A percentile compares a stretch with the other conserved stretches of the same genome.
Evolutionary conservation across 2,113 vertebrate genomes (phyloP).

Genomic region (Odontesthes bonariensis): DNA sequence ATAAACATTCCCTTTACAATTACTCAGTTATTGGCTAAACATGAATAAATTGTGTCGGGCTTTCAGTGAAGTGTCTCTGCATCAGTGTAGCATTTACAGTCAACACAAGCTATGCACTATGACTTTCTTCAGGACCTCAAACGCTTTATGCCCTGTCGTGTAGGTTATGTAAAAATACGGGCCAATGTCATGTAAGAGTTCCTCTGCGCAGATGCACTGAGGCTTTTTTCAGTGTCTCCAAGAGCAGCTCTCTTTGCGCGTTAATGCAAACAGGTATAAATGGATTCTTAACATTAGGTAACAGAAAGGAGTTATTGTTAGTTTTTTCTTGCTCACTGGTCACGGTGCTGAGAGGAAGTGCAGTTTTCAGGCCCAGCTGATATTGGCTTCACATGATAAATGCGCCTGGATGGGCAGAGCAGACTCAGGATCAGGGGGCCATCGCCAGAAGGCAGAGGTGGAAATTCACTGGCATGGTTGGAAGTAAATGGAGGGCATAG

Average conservation of each 20-base stretch:
- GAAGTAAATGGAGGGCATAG: constrained; percentile 63
- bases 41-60: constrained; percentile 35
- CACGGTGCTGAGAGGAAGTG: constrained; percentile 55
- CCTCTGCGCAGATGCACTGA: constrained; percentile 29
- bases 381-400: constrained; percentile 48
- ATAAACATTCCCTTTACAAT: constrained; percentile 39
- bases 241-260: constrained; percentile 30
- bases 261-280: constrained; percentile 55
- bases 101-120: constrained; percentile 49
- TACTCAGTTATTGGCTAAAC: constrained; percentile 65
- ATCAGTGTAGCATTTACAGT: constrained; percentile 64
- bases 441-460: constrained; percentile 57
- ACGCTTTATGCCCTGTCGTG: constrained; percentile 42
- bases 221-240: constrained; percentile 10
- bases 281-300: constrained; percentile 45
- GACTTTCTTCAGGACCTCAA: constrained; percentile 42
- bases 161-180: constrained; percentile 59
- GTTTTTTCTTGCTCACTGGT: constrained; percentile 34
- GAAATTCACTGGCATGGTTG: constrained; percentile 67
- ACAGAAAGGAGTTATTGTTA: constrained; percentile 37
- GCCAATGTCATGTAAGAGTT: constrained; percentile 41
- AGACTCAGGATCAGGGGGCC: constrained; percentile 48
- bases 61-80: constrained; percentile 39
- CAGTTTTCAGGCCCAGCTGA: constrained; percentile 52
- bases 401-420: constrained; percentile 43